A percentile compares a stretch with the other conserved stretches of the same genome.
These are phyloP conservation scores for Lutjanus erythropterus DNA, from an alignment of 2,113 vertebrate genomes.

Conservation along the genomic window DNA sequence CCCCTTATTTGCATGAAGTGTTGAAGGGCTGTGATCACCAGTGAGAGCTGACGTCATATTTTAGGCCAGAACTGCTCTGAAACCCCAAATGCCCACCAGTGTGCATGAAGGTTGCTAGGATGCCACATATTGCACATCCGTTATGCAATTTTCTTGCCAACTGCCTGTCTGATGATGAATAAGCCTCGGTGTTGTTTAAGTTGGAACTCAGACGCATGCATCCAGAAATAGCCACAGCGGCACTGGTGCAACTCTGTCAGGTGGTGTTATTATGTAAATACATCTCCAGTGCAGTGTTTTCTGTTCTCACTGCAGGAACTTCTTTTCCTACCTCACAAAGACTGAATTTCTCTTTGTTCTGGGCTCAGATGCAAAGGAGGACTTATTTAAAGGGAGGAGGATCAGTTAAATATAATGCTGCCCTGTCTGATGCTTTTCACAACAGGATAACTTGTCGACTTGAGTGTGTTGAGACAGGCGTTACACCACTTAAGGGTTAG, in stretches of 20 bases:
- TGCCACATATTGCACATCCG: conserved; percentile 27
- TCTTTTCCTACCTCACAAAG: conserved; percentile 1
- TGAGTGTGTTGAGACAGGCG: background rate
- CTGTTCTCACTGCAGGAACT: conserved; percentile 32
- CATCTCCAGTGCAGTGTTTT: conserved; percentile 46
- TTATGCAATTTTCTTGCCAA: conserved; percentile 48
- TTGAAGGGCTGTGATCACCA: background rate
- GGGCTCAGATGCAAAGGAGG: background rate
- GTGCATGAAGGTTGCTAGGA: conserved; percentile 20
- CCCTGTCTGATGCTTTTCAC: conserved; percentile 17
- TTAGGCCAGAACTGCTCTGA: background rate
- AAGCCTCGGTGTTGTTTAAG: conserved; percentile 43
- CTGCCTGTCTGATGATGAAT: conserved; percentile 50
- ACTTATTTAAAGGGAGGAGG: background rate
- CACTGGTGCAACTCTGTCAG: conserved; percentile 56
- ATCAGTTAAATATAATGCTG: background rate
- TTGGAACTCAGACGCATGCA: conserved; percentile 36
- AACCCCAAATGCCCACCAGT: background rate
- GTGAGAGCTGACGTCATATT: conserved; percentile 7
- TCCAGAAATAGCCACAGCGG: conserved; percentile 69
- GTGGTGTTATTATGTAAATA: conserved; percentile 69
- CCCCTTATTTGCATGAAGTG: background rate
- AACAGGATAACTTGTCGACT: background rate
- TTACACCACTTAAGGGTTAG: background rate
- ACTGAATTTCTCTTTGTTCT: conserved; percentile 27